Percentiles rank a stretch among this genome's conserved stretches.
These are phyloP conservation scores for Todiramphus saurophagus DNA, from an alignment of 2,113 vertebrate genomes.

Conservation along the genomic window DNA sequence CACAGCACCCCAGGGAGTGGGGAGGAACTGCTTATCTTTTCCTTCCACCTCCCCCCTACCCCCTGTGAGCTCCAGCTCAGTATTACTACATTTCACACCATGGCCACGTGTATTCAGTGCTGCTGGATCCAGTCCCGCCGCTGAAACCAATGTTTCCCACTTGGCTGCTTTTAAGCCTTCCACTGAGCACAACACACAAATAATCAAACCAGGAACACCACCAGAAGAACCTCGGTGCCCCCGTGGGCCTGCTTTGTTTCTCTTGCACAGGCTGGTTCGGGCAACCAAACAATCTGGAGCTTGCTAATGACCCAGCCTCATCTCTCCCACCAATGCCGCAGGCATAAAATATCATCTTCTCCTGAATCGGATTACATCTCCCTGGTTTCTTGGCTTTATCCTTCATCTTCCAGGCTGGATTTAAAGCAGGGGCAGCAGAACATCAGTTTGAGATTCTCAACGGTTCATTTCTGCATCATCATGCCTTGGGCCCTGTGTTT, in stretches of 20 bases:
- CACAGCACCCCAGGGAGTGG: rapidly evolving
- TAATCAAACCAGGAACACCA: not conserved
- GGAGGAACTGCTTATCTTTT: not conserved
- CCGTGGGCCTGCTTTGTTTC: not conserved
- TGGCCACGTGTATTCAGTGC: rapidly evolving
- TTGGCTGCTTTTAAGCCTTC: not conserved
- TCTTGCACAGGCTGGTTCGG: not conserved
- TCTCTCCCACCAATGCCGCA: not conserved
- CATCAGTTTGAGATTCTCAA: not conserved
- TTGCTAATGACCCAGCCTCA: not conserved
- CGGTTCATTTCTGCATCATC: not conserved
- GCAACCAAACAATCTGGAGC: not conserved
- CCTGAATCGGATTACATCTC: not conserved
- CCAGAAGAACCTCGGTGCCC: not conserved
- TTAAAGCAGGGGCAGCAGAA: not conserved
- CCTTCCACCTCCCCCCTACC: not conserved
- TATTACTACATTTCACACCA: not conserved
- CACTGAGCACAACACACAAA: not conserved
- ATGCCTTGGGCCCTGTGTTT: not conserved
- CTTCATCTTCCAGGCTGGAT: not conserved
- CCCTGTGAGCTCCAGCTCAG: not conserved
- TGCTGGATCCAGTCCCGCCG: not conserved
- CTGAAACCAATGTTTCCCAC: not conserved
- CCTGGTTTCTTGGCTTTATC: not conserved
- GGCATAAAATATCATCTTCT: not conserved